Evolutionary conservation across 2,113 vertebrate genomes (phyloP), one percentile per base, ranked within the genome.

Genomic region (Brevimyrus niger): DNA sequence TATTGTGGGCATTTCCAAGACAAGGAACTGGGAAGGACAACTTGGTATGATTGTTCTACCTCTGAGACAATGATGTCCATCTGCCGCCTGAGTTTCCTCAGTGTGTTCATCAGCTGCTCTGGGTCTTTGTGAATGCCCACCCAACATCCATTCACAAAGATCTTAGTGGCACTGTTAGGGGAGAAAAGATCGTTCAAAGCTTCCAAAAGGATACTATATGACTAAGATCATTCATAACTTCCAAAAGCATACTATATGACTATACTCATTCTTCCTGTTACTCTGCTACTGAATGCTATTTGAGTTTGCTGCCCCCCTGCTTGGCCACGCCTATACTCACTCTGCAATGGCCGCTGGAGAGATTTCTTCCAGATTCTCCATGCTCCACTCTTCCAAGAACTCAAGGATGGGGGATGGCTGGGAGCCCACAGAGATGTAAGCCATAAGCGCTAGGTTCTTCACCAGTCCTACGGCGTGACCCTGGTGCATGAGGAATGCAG

Each of bases 61-160:
- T 99, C 98, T 1, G 98, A 99, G 51, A 99, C 98, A 73, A 99
- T 99, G 94, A 99, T 99, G 94, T 99, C 98, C 98, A 99, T 99
- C 94, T 99, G 98, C 89, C 98, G 96, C 46, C 98, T 95, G 9
- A 99, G 94, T 89, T 99, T 99, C 91, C 98, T 95, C 47, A 99
- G 93, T 0, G 98, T 99, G 92, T 99, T 99, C 98, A 99, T 99
- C 91, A 99, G 96, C 88, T 99, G 98, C 90, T 99, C 98, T 0
- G 98, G 98, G 93, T 99, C 98, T 95, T 99, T 99, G 93, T 99
- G 98, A 93, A 99, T 99, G 84, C 98, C 98, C 23, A 99, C 98
- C 98, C 98, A 99, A 93, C 98, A 99, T 88, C 98, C 98, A 0
- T 99, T 99, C 90, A 99, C 98, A 95, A 99, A 99, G 92, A 99